These are phyloP conservation scores for Eurytoma californica DNA, from an alignment of 2,888 invertebrate species.

Conservation along the genomic window DNA sequence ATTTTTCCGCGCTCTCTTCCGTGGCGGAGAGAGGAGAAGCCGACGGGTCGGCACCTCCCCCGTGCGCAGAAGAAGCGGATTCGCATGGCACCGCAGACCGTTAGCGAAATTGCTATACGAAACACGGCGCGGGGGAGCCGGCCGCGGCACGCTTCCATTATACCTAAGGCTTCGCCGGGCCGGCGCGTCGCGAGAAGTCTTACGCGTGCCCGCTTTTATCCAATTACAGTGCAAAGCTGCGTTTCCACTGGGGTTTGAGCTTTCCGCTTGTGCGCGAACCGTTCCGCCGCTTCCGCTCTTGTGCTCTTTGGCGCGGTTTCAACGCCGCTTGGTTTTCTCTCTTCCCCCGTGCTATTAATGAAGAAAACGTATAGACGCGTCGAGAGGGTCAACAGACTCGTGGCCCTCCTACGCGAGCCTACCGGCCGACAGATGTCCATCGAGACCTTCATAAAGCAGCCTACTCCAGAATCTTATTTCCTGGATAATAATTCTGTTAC, in stretches of 20 bases:
- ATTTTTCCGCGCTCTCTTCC: neutral
- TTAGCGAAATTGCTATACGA: slow-evolving; percentile 17
- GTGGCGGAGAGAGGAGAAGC: neutral
- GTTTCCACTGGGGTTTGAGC: neutral
- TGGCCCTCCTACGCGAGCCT: neutral
- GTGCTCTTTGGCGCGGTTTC: slow-evolving; percentile 23
- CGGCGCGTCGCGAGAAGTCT: slow-evolving; percentile 63
- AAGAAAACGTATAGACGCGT: slow-evolving; percentile 31
- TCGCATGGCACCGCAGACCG: neutral
- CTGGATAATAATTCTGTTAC: too few relatives aligned
- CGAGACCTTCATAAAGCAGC: too few relatives aligned
- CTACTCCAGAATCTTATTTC: too few relatives aligned
- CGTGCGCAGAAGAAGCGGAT: neutral
- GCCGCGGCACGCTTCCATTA: slow-evolving; percentile 1
- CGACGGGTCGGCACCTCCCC: neutral
- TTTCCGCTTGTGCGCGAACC: neutral
- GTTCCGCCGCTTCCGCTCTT: slow-evolving; percentile 32
- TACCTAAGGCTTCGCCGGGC: slow-evolving; percentile 60
- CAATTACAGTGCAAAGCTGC: slow-evolving; percentile 60
- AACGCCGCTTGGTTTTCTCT: neutral
- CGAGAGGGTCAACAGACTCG: slow-evolving; percentile 40
- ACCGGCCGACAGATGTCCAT: neutral
- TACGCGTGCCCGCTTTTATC: slow-evolving; percentile 63
- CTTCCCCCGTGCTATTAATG: slow-evolving; percentile 31
- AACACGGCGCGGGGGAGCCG: neutral